A percentile compares a stretch with the other conserved stretches of the same genome.
Evolutionary conservation across 2,888 invertebrate species (phyloP).

Genomic region (Stenichneumon culpator): DNA sequence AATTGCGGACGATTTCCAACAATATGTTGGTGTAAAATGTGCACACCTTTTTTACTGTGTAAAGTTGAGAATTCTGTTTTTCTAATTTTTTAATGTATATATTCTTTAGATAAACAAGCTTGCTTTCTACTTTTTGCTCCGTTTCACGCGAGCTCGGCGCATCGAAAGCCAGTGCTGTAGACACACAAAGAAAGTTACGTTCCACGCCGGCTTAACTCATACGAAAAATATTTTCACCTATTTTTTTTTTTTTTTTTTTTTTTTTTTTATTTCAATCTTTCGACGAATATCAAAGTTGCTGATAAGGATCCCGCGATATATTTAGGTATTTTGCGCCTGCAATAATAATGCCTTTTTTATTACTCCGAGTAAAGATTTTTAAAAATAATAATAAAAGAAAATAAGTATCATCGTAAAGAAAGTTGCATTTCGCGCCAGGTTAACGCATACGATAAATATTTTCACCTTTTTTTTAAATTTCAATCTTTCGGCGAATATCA

Average conservation of each 20-base stretch:
- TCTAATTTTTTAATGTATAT: not conserved
- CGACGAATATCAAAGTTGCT: slow-evolving; percentile 49
- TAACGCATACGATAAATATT: slow-evolving; percentile 7
- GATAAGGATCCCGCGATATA: slow-evolving; percentile 30
- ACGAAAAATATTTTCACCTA: not conserved
- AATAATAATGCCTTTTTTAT: not conserved
- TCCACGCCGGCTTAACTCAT: slow-evolving; percentile 6
- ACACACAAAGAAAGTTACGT: slow-evolving; percentile 14
- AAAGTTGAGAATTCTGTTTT: not conserved
- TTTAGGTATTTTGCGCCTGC: not conserved
- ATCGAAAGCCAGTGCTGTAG: not conserved
- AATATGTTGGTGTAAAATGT: no score
- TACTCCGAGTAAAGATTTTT: slow-evolving; percentile 1
- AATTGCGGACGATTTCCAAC: no score
- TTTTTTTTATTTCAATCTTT: slow-evolving; percentile 25
- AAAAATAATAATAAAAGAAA: not conserved
- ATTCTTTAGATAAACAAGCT: not conserved
- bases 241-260: no score
- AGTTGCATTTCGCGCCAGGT: not conserved
- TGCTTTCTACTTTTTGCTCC: not conserved
- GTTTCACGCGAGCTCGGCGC: not conserved
- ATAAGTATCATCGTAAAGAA: slow-evolving; percentile 6
- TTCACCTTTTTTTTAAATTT: slow-evolving; percentile 10
- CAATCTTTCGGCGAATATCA: slow-evolving; percentile 49
- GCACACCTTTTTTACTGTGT: no score